These are phyloP conservation scores for Calameuta filiformis DNA, from an alignment of 2,888 invertebrate genomes.

Conservation along the genomic window DNA sequence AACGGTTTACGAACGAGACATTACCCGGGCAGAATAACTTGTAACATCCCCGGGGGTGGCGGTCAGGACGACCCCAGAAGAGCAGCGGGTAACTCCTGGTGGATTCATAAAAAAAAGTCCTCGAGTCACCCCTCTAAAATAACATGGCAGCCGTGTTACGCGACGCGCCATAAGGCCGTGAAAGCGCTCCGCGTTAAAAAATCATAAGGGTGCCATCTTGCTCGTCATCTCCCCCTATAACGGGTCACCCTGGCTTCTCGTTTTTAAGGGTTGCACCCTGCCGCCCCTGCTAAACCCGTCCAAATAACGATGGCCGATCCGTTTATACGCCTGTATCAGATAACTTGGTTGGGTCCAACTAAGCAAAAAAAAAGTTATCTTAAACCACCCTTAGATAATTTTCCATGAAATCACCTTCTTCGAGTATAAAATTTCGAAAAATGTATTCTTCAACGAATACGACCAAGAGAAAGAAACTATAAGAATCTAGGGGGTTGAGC, in stretches of 20 bases:
- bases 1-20: slow-evolving; percentile 8
- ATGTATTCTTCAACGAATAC: no score
- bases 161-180: slow-evolving; percentile 45
- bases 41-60: slow-evolving; percentile 13
- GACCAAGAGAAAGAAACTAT: neutral
- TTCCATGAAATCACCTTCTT: no score
- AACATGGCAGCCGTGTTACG: slow-evolving; percentile 35
- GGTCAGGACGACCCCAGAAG: no score
- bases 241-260: neutral
- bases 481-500: neutral
- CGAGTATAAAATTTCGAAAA: no score
- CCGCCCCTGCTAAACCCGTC: no score
- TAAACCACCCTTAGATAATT: no score
- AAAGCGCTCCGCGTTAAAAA: slow-evolving; percentile 51
- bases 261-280: slow-evolving; percentile 1
- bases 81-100: slow-evolving; percentile 29
- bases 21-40: slow-evolving; percentile 18
- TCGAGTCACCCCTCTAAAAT: slow-evolving; percentile 52
- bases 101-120: slow-evolving; percentile 49
- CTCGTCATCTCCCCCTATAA: slow-evolving; percentile 31
- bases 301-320: no score
- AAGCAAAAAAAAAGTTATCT: no score
- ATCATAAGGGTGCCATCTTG: slow-evolving; percentile 50
- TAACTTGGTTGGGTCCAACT: no score
- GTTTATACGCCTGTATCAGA: no score